Base-by-base conservation (phyloP, 2,888 invertebrate genomes). In the Calliscelio sp. region DNA sequence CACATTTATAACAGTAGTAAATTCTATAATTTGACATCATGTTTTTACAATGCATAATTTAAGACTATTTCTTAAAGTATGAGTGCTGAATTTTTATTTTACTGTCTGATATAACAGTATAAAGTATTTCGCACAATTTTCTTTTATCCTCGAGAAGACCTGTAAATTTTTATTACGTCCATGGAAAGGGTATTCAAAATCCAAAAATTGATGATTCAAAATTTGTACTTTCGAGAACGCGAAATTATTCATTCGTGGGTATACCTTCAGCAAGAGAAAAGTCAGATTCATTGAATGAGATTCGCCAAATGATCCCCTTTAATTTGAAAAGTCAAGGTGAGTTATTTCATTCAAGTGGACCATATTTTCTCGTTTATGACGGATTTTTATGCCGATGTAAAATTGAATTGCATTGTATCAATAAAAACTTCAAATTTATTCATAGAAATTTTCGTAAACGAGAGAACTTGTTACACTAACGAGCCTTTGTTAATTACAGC, bases 311-410 rank as follows among this genome's bases (percentile, higher is more conserved):
- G 46, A 63, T 74, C 53, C 74, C 16, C 61, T 74, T 63, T 63
- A 63, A 63, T 74, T 61, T 63, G 38, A 74, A 74, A 63, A 74
- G 61, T 61, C 74, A 63, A 74, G 49, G 63, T 63, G 51, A 73
- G 51, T 74, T 74, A 38, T 74, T 63, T 20, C 41, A 63, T 61
- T 61, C 53, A 74, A 61, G 41, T 74, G 74, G 20, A 63, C 63
- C 28, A 63, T 63, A 51, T 53, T 53, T 74, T 35, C 41, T 51
- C 38, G 51, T 74, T 63, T 63, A 63, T 22, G 53, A n/a, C 28
- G 32, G 28, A 63, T 74, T 63, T 70, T 63, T 74, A 63, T 74
- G 53, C 22, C 41, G 38, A 74, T 63, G 41, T 73, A 74, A 74
- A 74, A 74, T 63, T 63, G 38, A 63, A 74, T 63, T 35, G 16